Conservation (phyloP, 2,113 vertebrate genomes). For the Perca flavescens region DNA sequence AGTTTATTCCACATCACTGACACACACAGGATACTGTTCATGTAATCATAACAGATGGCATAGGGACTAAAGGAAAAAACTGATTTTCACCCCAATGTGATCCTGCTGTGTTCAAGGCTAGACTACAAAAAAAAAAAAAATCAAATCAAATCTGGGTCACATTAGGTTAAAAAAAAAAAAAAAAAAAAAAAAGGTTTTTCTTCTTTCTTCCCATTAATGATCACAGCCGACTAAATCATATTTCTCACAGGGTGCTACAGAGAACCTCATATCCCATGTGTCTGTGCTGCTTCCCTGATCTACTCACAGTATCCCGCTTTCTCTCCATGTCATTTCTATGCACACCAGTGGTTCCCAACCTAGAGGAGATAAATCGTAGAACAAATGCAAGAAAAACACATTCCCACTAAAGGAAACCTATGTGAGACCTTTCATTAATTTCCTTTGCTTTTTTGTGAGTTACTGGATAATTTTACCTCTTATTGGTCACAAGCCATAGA, state of each 20-base stretch:
- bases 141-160: slow-evolving; percentile 37
- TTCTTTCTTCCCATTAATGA: slow-evolving; percentile 15
- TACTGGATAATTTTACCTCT: background rate
- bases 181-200: background rate
- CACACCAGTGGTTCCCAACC: slow-evolving; percentile 3
- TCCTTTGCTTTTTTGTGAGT: background rate
- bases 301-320: background rate
- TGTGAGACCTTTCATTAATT: background rate
- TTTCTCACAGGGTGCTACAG: slow-evolving; percentile 59
- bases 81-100: slow-evolving; percentile 33
- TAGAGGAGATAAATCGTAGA: background rate
- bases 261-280: slow-evolving; percentile 11
- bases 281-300: slow-evolving; percentile 17
- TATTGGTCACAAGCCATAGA: background rate
- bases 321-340: background rate
- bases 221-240: slow-evolving; percentile 58
- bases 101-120: slow-evolving; percentile 1
- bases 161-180: slow-evolving; percentile 25
- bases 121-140: background rate
- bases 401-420: background rate
- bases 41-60: slow-evolving; percentile 60
- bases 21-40: slow-evolving; percentile 34
- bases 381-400: background rate
- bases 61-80: slow-evolving; percentile 39
- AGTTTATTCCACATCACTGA: slow-evolving; percentile 30